These are phyloP conservation scores for Apomyelois bistriatella DNA, from an alignment of 2,888 invertebrate genomes.

Conservation along the genomic window DNA sequence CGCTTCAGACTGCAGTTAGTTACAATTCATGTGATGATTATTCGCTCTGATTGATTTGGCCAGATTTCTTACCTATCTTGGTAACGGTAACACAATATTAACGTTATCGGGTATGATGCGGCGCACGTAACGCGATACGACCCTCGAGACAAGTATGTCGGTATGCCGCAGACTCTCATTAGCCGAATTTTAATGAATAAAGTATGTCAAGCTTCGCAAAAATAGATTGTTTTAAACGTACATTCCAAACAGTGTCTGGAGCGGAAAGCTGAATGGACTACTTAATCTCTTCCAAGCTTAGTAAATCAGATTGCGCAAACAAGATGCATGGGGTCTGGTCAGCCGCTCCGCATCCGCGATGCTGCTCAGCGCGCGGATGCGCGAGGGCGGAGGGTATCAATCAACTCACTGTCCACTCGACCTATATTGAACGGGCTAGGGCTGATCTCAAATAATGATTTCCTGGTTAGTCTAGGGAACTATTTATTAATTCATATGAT, in stretches of 20 bases:
- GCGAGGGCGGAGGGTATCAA: neutral
- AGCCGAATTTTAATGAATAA: constrained; percentile 1
- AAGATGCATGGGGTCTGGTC: neutral
- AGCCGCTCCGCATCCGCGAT: neutral
- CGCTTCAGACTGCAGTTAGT: too few species aligned
- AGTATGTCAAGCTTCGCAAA: neutral
- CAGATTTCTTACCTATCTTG: too few species aligned
- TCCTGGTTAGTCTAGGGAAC: neutral
- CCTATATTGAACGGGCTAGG: neutral
- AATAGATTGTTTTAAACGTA: neutral
- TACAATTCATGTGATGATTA: too few species aligned
- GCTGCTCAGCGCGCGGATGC: neutral
- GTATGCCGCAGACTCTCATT: neutral
- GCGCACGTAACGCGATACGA: neutral
- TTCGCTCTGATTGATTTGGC: too few species aligned
- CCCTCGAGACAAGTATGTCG: neutral
- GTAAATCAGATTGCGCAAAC: constrained; percentile 1
- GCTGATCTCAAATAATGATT: neutral
- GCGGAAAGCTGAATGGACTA: neutral
- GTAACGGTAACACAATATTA: too few species aligned
- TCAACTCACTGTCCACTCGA: constrained; percentile 5
- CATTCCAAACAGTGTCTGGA: neutral
- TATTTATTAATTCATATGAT: neutral
- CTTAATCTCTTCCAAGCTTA: neutral
- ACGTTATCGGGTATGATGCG: neutral